phyloP scores from a whole-genome alignment of 1,140 invertebrate genomes.

The Drosophila varians region DNA sequence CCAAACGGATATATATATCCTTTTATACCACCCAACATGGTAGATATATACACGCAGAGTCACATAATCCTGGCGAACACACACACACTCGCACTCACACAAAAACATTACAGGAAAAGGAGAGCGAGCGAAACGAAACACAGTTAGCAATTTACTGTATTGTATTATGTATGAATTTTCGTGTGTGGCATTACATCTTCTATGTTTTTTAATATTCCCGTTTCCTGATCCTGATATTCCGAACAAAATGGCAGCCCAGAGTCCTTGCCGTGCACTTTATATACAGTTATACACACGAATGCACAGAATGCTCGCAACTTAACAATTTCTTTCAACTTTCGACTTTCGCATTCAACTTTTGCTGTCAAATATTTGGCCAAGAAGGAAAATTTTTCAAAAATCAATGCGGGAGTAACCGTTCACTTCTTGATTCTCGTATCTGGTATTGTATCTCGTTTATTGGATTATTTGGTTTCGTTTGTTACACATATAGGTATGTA shows the following conservation, averaged over 20 bases:
- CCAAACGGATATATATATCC: slow-evolving; percentile 18
- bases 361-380: slow-evolving; percentile 27
- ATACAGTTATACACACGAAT: slow-evolving; percentile 76
- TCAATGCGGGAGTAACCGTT: slow-evolving; percentile 30
- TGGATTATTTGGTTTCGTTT: slow-evolving; percentile 10
- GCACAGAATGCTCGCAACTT: slow-evolving; percentile 33
- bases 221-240: neutral
- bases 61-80: slow-evolving; percentile 60
- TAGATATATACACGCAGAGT: slow-evolving; percentile 43
- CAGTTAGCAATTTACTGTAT: slow-evolving; percentile 62
- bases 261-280: slow-evolving; percentile 47
- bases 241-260: slow-evolving; percentile 13
- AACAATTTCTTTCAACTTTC: slow-evolving; percentile 15
- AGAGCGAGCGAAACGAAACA: slow-evolving; percentile 35
- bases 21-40: slow-evolving; percentile 12
- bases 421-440: slow-evolving; percentile 1
- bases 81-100: slow-evolving; percentile 16
- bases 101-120: slow-evolving; percentile 2
- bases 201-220: slow-evolving; percentile 31
- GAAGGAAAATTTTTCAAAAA: slow-evolving; percentile 28
- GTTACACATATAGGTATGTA: neutral
- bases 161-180: slow-evolving; percentile 62
- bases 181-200: slow-evolving; percentile 42
- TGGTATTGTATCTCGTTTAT: neutral
- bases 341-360: slow-evolving; percentile 9